Evolutionary conservation across 2,113 vertebrate genomes (phyloP).

Genomic region (Xiphophorus maculatus): DNA sequence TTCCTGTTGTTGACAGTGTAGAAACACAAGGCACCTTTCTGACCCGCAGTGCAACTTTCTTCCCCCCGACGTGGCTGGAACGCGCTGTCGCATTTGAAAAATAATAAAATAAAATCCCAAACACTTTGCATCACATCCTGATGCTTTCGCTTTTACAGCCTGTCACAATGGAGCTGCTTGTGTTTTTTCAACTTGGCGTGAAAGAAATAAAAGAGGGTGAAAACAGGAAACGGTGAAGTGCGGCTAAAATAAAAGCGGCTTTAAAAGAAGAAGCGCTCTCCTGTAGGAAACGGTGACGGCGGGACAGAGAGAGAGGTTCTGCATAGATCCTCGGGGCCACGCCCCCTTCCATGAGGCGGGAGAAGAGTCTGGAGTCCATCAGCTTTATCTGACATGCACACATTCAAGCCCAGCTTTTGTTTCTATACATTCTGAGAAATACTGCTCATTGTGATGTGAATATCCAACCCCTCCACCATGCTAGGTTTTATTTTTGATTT

Average conservation of each 20-base stretch:
- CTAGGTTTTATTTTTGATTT: too few relatives aligned
- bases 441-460: conserved; percentile 33
- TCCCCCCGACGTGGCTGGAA: not conserved
- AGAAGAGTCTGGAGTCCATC: conserved; percentile 31
- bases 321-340: conserved; percentile 50
- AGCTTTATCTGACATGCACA: conserved; percentile 24
- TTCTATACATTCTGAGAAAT: conserved; percentile 47
- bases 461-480: not conserved
- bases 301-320: conserved; percentile 15
- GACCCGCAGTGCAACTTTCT: not conserved
- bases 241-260: not conserved
- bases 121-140: not conserved
- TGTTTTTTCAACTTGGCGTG: not conserved
- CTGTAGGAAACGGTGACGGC: not conserved
- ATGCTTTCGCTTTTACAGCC: not conserved
- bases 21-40: not conserved
- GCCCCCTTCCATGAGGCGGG: conserved; percentile 16
- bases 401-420: conserved; percentile 2
- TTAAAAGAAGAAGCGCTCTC: not conserved
- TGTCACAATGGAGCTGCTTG: not conserved
- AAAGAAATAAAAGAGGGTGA: not conserved
- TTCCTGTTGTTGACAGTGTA: too few relatives aligned
- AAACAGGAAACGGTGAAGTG: not conserved
- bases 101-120: not conserved
- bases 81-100: not conserved